Percentiles rank a stretch among this genome's conserved stretches.
phyloP scores from a whole-genome alignment of 1,140 invertebrate species.

The Anthonomus grandis region DNA sequence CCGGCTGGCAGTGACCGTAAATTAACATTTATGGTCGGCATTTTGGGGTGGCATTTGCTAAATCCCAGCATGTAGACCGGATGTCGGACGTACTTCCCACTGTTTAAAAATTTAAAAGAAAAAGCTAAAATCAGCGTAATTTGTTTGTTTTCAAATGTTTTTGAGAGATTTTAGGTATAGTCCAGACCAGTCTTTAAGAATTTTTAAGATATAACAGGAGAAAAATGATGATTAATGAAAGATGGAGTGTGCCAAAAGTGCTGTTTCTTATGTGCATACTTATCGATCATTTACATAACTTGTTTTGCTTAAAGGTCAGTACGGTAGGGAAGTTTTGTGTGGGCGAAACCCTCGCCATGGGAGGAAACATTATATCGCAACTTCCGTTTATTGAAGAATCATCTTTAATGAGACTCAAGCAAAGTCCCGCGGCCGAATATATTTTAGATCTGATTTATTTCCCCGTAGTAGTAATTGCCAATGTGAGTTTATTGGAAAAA shows the following conservation, averaged over 20 bases:
- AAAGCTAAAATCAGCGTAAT: no score
- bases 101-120: no score
- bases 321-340: slow-evolving; percentile 64
- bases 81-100: no score
- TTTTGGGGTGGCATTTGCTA: neutral
- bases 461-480: slow-evolving; percentile 65
- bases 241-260: no score
- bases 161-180: no score
- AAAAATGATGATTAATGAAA: no score
- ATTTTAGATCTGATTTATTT: slow-evolving; percentile 69
- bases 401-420: slow-evolving; percentile 58
- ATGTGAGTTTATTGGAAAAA: slow-evolving; percentile 71
- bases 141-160: no score
- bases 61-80: no score
- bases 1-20: slow-evolving; percentile 1
- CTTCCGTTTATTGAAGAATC: slow-evolving; percentile 57
- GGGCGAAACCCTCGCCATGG: slow-evolving; percentile 65
- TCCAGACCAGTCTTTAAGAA: no score
- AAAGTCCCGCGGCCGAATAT: slow-evolving; percentile 73
- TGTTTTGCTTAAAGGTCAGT: slow-evolving; percentile 71
- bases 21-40: slow-evolving; percentile 4
- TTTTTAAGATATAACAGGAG: no score
- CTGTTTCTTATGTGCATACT: no score
- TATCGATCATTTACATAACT: slow-evolving; percentile 63
- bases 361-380: slow-evolving; percentile 66